Base-by-base conservation (phyloP, 35 echinoderm and acorn worm genomes). In the Lytechinus variegatus region DNA sequence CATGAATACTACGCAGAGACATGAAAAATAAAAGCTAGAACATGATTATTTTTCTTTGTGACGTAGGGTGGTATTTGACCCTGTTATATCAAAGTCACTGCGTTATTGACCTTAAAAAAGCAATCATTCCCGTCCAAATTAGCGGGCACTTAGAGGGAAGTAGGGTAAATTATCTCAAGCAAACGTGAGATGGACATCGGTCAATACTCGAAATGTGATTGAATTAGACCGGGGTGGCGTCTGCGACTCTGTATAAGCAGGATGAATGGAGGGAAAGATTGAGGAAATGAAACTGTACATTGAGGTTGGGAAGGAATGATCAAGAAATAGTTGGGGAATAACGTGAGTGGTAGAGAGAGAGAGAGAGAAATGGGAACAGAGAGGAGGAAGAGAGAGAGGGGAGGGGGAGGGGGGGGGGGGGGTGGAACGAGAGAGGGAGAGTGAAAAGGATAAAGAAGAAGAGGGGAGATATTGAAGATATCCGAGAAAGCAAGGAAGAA, bases 91-190 rank as follows among this genome's bases (percentile, higher is more conserved):
- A 90, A 51, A 90, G 88, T 44, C 88, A 44, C 9, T 54, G 27
- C 88, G 88, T 52, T 90, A 54, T 54, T 90, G 88, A 90, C 88
- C 88, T 90, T 90, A 90, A 90, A 90, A 90, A 90, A 90, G 88
- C 88, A 90, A 90, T 90, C 88, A 90, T 90, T 90, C 87, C 13
- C 13, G 88, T 52, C 88, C 88, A 90, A 90, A 90, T 90, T 90
- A 90, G 88, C 88, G 52, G 52, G 29, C 88, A 44, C 52, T 90
- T 54, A 54, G 88, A 21, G 33, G 28, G 29, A 54, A 90, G 88
- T 90, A 90, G 88, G 52, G 29, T 52, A 44, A 90, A 90, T 90
- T 90, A 90, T 54, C 29, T 54, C 9, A 44, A 9, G 88, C 88
- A 90, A 90, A 90, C 88, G 52, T 33, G 11, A 44, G 52, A 90